Conservation (phyloP, 1,140 invertebrate genomes). For the Scaptomyza hsui region DNA sequence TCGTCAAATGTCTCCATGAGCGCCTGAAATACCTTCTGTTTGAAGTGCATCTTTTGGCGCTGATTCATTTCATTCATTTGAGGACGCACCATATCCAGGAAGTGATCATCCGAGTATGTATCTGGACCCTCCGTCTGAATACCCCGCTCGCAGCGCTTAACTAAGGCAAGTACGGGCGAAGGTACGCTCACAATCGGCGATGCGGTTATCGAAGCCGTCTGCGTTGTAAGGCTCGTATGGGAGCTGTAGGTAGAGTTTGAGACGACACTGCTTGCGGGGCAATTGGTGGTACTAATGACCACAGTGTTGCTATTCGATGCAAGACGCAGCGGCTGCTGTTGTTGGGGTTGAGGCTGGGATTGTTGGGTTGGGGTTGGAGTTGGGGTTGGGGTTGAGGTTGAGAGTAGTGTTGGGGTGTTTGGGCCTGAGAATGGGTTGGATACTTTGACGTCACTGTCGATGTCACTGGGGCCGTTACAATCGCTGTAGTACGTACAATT, state of each 20-base stretch:
- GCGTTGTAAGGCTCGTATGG: neutral
- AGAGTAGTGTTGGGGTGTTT: neutral
- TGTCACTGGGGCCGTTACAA: neutral
- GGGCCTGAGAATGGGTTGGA: neutral
- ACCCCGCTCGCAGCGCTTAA: conserved; percentile 32
- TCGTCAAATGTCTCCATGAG: conserved; percentile 77
- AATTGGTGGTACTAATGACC: conserved; percentile 10
- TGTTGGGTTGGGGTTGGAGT: too few relatives aligned
- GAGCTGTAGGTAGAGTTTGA: neutral
- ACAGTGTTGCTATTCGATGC: conserved; percentile 6
- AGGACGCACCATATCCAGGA: conserved; percentile 60
- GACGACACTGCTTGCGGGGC: neutral
- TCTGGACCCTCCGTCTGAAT: conserved; percentile 40
- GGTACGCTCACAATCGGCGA: conserved; percentile 22
- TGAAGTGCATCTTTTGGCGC: conserved; percentile 70
- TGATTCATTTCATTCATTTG: conserved; percentile 68
- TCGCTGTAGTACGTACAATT: too few relatives aligned
- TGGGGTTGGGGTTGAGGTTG: neutral
- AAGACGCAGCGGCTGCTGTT: neutral
- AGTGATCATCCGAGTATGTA: conserved; percentile 57
- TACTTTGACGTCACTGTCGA: neutral
- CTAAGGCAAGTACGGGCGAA: neutral
- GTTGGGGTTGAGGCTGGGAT: neutral
- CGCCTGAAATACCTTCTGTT: conserved; percentile 60
- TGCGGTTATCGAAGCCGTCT: conserved; percentile 15